Conservation (phyloP, 2,113 vertebrate species). For the Stictonetta naevosa region DNA sequence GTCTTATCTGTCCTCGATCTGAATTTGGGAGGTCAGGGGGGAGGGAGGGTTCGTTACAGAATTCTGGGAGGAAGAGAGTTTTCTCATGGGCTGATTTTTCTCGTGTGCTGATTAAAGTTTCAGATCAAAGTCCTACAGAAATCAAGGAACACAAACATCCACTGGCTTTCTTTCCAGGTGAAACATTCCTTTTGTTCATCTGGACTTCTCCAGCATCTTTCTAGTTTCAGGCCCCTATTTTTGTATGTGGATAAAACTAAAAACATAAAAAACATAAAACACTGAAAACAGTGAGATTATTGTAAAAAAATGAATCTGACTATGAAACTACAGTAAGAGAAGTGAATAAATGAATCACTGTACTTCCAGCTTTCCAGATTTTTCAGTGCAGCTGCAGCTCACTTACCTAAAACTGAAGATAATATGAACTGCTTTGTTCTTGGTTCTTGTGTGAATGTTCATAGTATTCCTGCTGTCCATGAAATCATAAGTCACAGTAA, state of each 20-base stretch:
- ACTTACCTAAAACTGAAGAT: neutral
- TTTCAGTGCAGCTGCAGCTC: neutral
- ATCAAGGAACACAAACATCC: neutral
- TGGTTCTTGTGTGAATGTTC: neutral
- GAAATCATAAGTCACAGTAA: neutral
- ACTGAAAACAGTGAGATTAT: neutral
- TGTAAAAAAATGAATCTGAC: neutral
- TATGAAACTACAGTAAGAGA: neutral
- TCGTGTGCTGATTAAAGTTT: neutral
- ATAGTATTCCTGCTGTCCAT: neutral
- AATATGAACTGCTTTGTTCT: neutral
- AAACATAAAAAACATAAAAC: neutral
- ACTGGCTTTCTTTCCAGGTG: neutral
- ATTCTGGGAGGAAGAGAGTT: neutral
- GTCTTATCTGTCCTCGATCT: neutral
- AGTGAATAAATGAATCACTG: neutral
- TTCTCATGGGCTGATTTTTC: neutral
- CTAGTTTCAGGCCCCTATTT: neutral
- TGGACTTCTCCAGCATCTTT: neutral
- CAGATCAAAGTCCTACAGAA: neutral
- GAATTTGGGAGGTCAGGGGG: neutral
- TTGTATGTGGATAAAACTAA: neutral
- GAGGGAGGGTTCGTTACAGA: neutral
- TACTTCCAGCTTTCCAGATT: neutral
- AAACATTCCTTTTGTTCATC: neutral